Evolutionary conservation across 2,797 vertebrate species (phyloP).

Genomic region (Cichlasoma orientale): DNA sequence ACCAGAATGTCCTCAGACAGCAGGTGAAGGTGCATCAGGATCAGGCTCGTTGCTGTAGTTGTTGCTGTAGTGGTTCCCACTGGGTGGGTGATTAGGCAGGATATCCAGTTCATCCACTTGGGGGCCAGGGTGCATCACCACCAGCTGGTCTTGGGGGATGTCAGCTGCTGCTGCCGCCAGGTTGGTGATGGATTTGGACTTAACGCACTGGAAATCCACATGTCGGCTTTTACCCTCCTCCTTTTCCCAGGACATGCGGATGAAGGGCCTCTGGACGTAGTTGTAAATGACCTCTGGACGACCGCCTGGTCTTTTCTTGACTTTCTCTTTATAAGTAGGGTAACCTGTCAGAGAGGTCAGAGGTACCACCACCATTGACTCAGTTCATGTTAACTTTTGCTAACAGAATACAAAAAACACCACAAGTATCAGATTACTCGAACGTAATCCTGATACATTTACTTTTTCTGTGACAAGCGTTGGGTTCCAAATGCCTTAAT

Average conservation of each 20-base stretch:
- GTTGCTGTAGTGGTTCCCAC: constrained; percentile 83
- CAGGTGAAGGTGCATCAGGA: constrained; percentile 89
- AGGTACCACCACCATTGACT: neutral
- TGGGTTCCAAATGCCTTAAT: neutral
- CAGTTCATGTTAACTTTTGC: neutral
- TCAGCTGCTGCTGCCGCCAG: constrained; percentile 92
- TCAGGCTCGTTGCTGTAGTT: constrained; percentile 88
- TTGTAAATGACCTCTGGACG: constrained; percentile 98
- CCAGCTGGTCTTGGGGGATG: constrained; percentile 96
- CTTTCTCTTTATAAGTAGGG: constrained; percentile 98
- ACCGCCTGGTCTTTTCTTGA: constrained; percentile 94
- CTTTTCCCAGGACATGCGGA: constrained; percentile 99
- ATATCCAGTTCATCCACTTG: constrained; percentile 96
- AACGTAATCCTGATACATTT: neutral
- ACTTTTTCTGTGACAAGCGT: neutral
- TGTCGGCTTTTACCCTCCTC: constrained; percentile 98
- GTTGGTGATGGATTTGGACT: constrained; percentile 97
- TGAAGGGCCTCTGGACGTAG: constrained; percentile 97
- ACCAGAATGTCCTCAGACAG: constrained; percentile 75
- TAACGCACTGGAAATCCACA: constrained; percentile 98
- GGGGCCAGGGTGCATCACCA: constrained; percentile 89
- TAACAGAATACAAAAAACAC: neutral
- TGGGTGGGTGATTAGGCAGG: constrained; percentile 88
- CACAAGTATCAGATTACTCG: neutral
- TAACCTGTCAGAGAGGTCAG: constrained; percentile 82